Evolutionary conservation across 2,113 vertebrate genomes (phyloP).

Genomic region (Indicator maculatus): DNA sequence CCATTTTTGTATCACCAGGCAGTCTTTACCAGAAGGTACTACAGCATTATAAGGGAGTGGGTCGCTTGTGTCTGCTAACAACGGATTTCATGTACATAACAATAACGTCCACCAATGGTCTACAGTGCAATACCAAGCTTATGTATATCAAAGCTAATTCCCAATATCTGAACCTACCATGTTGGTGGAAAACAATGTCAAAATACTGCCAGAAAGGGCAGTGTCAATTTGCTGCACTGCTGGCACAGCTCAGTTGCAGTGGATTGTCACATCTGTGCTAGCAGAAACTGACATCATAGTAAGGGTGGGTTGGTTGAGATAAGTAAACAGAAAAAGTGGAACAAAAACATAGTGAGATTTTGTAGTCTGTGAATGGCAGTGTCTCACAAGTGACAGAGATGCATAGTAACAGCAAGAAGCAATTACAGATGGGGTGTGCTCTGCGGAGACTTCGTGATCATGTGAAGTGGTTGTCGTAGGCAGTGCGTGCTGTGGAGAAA

Average conservation of each 20-base stretch:
- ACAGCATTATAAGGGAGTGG: not conserved
- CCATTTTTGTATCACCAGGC: not conserved
- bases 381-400: not conserved
- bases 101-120: not conserved
- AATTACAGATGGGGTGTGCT: not conserved
- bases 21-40: not conserved
- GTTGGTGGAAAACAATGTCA: accelerated
- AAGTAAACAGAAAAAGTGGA: not conserved
- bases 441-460: not conserved
- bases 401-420: not conserved
- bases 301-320: not conserved
- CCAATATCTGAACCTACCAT: not conserved
- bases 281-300: not conserved
- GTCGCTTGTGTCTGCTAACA: not conserved
- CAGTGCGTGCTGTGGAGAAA: not conserved
- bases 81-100: not conserved
- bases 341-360: not conserved
- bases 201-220: conserved; percentile 2
- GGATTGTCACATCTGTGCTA: conserved; percentile 1
- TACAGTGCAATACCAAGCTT: not conserved
- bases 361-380: not conserved
- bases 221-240: not conserved
- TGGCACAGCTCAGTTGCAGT: not conserved
- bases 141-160: not conserved
- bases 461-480: not conserved